These are phyloP conservation scores for Catocala fraxini DNA, from an alignment of 2,888 invertebrate genomes.

Conservation along the genomic window DNA sequence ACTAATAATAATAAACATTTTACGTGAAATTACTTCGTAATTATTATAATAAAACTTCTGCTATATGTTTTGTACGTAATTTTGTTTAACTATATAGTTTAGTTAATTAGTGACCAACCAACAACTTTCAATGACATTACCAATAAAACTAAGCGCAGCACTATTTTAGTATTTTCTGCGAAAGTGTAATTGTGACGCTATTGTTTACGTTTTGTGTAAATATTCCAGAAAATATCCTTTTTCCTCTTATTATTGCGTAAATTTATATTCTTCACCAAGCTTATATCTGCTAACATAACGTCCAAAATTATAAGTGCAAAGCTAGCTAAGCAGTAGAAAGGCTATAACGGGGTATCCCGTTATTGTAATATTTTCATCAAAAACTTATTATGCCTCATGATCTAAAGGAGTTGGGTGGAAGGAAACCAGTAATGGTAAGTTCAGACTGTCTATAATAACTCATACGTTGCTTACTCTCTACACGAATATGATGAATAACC, in stretches of 20 bases:
- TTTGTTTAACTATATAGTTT: no score
- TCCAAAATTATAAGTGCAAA: conserved; percentile 24
- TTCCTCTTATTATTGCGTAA: neutral
- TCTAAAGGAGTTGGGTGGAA: conserved; percentile 78
- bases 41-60: no score
- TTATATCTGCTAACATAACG: neutral
- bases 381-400: conserved; percentile 83
- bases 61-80: no score
- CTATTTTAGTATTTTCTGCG: conserved; percentile 22
- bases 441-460: neutral
- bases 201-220: conserved; percentile 32
- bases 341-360: conserved; percentile 61
- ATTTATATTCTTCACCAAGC: neutral
- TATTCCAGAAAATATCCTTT: conserved; percentile 12
- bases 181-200: neutral
- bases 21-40: no score
- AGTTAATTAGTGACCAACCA: no score
- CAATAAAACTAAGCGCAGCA: neutral
- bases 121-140: no score
- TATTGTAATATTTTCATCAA: conserved; percentile 51
- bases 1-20: no score
- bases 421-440: conserved; percentile 83
- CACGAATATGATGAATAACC: conserved; percentile 8
- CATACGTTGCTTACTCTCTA: neutral
- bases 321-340: conserved; percentile 32